These are phyloP conservation scores for Agrenia bidenticulata DNA, from an alignment of 2,888 invertebrate genomes.

Conservation along the genomic window DNA sequence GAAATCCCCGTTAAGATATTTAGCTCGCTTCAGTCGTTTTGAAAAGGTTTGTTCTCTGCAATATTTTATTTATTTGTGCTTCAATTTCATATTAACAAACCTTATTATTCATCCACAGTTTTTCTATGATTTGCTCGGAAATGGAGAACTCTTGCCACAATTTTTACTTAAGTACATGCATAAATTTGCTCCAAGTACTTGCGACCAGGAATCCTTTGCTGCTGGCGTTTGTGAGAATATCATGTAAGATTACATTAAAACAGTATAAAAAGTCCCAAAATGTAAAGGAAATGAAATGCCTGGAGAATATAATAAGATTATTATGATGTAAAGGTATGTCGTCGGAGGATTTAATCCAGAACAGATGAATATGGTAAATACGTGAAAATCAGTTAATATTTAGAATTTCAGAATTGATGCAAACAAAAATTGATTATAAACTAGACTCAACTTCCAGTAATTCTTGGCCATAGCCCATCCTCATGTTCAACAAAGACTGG, in stretches of 20 bases:
- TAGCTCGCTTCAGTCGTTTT: background rate
- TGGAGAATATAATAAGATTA: too few species aligned
- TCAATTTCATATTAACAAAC: background rate
- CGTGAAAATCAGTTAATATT: background rate
- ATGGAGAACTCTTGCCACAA: conserved; percentile 21
- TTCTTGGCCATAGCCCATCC: conserved; percentile 15
- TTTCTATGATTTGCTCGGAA: conserved; percentile 24
- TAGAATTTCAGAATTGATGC: too few species aligned
- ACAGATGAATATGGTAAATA: conserved; percentile 15
- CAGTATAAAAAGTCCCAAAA: too few species aligned
- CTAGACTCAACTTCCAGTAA: conserved; percentile 24
- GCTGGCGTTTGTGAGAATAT: conserved; percentile 16
- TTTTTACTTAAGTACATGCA: conserved; percentile 25
- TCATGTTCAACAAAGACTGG: conserved; percentile 24
- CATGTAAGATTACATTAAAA: conserved; percentile 5
- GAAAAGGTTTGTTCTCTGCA: conserved; percentile 14
- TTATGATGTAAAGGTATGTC: too few species aligned
- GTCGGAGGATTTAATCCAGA: conserved; percentile 14
- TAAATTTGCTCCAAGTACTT: conserved; percentile 18
- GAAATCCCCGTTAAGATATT: conserved; percentile 18
- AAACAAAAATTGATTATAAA: background rate
- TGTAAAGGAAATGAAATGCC: too few species aligned
- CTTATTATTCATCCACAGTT: conserved; percentile 7
- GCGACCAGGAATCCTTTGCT: conserved; percentile 5
- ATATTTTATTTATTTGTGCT: background rate